A percentile compares a stretch with the other conserved stretches of the same genome.
These are phyloP conservation scores for Atta cephalotes DNA, from an alignment of 1,140 invertebrate species.

Conservation along the genomic window DNA sequence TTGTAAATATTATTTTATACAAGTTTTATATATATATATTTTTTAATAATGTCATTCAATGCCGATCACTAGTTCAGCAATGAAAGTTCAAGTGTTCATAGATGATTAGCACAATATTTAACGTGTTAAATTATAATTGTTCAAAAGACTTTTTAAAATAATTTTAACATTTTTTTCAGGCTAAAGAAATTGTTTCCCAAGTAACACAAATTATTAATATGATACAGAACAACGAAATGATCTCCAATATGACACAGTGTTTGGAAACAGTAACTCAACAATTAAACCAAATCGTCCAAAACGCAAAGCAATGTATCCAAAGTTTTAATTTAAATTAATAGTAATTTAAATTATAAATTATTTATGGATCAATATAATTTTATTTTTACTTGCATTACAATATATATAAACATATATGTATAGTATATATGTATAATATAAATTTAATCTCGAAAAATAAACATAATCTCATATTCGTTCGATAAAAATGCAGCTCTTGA, in stretches of 20 bases:
- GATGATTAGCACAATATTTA: too few relatives aligned
- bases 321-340: neutral
- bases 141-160: neutral
- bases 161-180: neutral
- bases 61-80: too few relatives aligned
- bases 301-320: too few relatives aligned
- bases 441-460: too few relatives aligned
- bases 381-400: neutral
- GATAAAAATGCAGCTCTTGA: too few relatives aligned
- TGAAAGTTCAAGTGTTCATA: too few relatives aligned
- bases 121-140: neutral
- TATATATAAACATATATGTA: neutral
- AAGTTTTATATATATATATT: too few relatives aligned
- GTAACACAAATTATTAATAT: too few relatives aligned
- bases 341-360: neutral
- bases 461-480: too few relatives aligned
- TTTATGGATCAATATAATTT: conserved; percentile 16
- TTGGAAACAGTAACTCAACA: accelerated
- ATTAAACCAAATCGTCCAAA: neutral
- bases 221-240: too few relatives aligned
- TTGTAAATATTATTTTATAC: too few relatives aligned
- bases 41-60: too few relatives aligned
- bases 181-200: neutral
- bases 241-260: accelerated
- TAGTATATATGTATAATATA: neutral